A percentile compares a stretch with the other conserved stretches of the same genome.
phyloP scores from a whole-genome alignment of 2,113 vertebrate genomes.

The Ailurus styani region DNA sequence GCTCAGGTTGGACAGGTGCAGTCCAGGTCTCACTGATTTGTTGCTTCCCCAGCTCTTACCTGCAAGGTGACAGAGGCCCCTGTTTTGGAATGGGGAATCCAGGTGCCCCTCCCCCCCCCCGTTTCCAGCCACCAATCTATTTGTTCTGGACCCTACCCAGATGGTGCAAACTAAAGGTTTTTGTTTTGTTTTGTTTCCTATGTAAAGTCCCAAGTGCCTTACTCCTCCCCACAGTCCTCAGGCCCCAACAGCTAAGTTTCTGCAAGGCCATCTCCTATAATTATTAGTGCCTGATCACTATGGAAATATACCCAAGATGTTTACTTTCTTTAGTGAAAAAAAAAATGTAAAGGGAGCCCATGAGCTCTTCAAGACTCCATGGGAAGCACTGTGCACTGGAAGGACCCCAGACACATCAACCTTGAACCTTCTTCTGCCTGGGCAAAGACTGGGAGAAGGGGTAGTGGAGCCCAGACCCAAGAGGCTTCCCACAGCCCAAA shows the following conservation, averaged over 20 bases:
- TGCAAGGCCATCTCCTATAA: not conserved
- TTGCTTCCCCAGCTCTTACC: not conserved
- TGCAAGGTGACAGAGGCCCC: not conserved
- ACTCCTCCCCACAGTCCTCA: not conserved
- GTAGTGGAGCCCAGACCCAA: not conserved
- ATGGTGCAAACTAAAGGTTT: not conserved
- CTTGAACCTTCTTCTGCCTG: not conserved
- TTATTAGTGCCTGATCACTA: not conserved
- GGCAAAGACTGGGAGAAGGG: not conserved
- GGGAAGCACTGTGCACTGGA: rapidly evolving
- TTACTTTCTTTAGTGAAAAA: not conserved
- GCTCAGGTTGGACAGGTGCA: rapidly evolving
- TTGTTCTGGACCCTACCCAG: not conserved
- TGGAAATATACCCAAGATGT: slow-evolving; percentile 24
- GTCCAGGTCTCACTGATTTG: not conserved
- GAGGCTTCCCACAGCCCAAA: rapidly evolving
- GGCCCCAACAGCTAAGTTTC: not conserved
- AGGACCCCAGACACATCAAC: rapidly evolving
- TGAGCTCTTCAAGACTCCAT: not conserved
- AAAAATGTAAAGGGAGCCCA: not conserved
- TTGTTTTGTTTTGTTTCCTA: not conserved
- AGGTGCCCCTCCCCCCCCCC: rapidly evolving
- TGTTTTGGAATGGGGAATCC: not conserved
- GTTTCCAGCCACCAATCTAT: not conserved
- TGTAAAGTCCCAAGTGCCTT: not conserved